Base-by-base conservation (phyloP, 1,140 invertebrate species). In the Trachymyrmex septentrionalis region DNA sequence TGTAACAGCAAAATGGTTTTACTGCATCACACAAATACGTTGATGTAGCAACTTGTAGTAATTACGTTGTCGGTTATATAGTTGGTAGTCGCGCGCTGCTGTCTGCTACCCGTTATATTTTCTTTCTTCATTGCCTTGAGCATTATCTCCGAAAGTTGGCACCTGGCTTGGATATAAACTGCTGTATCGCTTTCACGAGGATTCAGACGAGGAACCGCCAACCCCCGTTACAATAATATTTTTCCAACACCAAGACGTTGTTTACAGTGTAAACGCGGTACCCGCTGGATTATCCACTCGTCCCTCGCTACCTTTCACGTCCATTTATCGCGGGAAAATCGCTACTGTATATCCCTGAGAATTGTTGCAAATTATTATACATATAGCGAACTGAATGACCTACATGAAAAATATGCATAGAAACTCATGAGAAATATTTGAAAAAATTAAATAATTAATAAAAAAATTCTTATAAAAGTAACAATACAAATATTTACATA, bases 181-280 rank as follows among this genome's bases (percentile, higher is more conserved):
- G 85, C 81, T 92, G 81, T 91, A 91, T 92, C 88, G 84, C 67
- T 91, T 91, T 91, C 86, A 81, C 64, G 59, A 75, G 82, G 30
- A 73, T 86, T 78, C 64, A 38, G 66, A 44, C 72, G 24, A 16
- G 14, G 67, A 71, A 78, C 71, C 66, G 55, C 59, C 76, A 67
- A 82, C 84, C 86, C 88, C 87, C 69, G 88, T 90, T 92, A 69
- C 66, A 92, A 92, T 84, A 93, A 93, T 92, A 93, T 92, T 93
- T 92, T 76, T 77, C 76, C 90, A 89, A 89, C 88, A 92, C 90
- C 85, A 82, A 91, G 71, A 87, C 87, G 67, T 77, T 92, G 90
- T 91, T 93, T 92, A 82, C 75, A 78, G 16, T 88, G 90, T 86
- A 89, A 92, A 92, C 88, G 67, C 38, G 66, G 50, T 16, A 69